Evolutionary conservation across 2,797 vertebrate species (phyloP), one percentile per base, ranked within the genome.

Genomic region (Eutrigla gurnardus): DNA sequence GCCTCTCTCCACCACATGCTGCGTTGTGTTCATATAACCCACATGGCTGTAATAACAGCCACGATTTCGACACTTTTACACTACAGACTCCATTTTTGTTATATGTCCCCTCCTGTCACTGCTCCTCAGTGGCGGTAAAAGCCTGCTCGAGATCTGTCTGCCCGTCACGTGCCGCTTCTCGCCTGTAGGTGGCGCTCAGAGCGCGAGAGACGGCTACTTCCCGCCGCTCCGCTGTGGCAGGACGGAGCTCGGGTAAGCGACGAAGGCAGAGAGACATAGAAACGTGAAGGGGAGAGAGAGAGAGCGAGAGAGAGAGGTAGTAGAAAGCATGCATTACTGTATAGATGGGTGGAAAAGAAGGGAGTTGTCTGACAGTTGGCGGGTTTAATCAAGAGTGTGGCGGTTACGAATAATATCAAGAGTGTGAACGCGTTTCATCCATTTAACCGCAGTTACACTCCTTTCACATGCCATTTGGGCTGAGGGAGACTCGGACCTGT

Each of bases 161-260:
- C 8, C 3, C 10, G 17, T 61, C 53, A 61, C 57, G 61, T 83
- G 67, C 89, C 65, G 7, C 35, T 52, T 39, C 35, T 0, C 55
- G 83, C 91, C 93, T 93, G 91, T 88, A 93, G 92, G 91, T 92
- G 94, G 93, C 91, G 92, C 90, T 94, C 91, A 85, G 82, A 93
- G 93, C 90, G 90, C 89, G 93, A 87, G 86, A 82, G 90, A 93
- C 58, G 35, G 65, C 36, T 2, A 53, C 59, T 85, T 10, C 9
- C 18, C 57, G 53, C 54, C 47, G 43, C 66, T 60, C 66, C 18
- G 72, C 58, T 18, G 77, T 9, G 49, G 65, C 70, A 42, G 81
- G 50, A 70, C 69, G 33, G 77, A 70, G 80, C 18, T 25, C 25
- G 0, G 66, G 3, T 5, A 39, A 8, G 8, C 8, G 37, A 8